These are phyloP conservation scores for Zoanthus sociatus DNA, from an alignment of 92 coral and sea anemone species.

Conservation along the genomic window DNA sequence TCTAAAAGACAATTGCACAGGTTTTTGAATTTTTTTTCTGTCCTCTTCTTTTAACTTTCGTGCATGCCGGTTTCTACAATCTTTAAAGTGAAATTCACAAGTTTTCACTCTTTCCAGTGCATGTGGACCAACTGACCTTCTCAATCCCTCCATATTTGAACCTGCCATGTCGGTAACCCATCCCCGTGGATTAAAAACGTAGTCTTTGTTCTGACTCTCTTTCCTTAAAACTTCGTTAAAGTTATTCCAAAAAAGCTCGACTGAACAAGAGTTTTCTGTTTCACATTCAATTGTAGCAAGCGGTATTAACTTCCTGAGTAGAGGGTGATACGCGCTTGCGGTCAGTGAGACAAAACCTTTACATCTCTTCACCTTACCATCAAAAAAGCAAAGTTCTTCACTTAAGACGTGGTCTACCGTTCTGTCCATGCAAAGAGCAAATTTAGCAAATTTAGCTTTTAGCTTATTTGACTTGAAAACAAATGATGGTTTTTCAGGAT, in stretches of 20 bases:
- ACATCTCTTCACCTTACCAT: conserved; percentile 72
- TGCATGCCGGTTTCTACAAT: conserved; percentile 63
- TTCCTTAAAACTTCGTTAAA: too few relatives aligned
- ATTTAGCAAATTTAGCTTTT: too few relatives aligned
- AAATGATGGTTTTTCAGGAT: conserved; percentile 68
- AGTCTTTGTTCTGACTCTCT: too few relatives aligned
- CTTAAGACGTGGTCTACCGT: conserved; percentile 50
- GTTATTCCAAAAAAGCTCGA: conserved; percentile 51
- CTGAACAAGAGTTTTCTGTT: neutral
- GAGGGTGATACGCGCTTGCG: conserved; percentile 61
- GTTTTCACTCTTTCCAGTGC: conserved; percentile 19
- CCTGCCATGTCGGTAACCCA: conserved; percentile 85
- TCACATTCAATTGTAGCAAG: conserved; percentile 53
- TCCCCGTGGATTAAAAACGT: conserved; percentile 60
- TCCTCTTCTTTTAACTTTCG: conserved; percentile 53
- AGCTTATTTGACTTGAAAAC: conserved; percentile 68
- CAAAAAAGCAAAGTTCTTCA: conserved; percentile 69
- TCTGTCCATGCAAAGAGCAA: conserved; percentile 63
- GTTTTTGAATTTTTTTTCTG: conserved; percentile 42
- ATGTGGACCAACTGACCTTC: conserved; percentile 49
- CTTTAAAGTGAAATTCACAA: conserved; percentile 78
- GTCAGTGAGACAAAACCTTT: conserved; percentile 59
- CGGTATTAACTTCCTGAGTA: conserved; percentile 52
- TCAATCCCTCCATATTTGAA: conserved; percentile 54
- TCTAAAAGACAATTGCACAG: conserved; percentile 26